phyloP scores from a whole-genome alignment of 2,113 vertebrate genomes.

The Aramus guarauna region DNA sequence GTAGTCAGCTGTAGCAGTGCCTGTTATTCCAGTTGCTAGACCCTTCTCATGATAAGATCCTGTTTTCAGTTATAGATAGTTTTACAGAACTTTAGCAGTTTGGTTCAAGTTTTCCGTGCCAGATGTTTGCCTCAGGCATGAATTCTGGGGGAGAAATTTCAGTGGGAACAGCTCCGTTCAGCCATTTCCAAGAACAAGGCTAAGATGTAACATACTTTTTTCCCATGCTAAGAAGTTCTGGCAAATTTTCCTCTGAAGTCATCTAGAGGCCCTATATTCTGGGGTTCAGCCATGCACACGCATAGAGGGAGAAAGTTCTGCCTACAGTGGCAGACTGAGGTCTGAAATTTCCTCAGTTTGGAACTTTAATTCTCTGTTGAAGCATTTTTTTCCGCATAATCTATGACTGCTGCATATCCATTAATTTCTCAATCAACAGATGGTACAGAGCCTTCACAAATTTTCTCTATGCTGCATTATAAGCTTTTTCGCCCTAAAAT shows the following conservation, averaged over 20 bases:
- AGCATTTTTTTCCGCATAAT: not conserved
- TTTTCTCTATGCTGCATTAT: not conserved
- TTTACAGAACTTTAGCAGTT: not conserved
- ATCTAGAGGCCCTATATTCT: not conserved
- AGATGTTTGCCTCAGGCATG: conserved; percentile 4
- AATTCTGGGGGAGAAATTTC: not conserved
- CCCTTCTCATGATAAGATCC: not conserved
- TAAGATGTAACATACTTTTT: not conserved
- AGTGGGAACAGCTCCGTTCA: not conserved
- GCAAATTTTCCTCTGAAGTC: not conserved
- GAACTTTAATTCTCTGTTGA: not conserved
- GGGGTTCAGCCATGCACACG: not conserved
- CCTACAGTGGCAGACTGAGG: not conserved
- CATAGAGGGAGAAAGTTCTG: not conserved
- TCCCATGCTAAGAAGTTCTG: not conserved
- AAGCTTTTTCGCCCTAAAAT: not conserved
- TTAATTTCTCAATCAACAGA: not conserved
- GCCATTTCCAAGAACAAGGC: not conserved
- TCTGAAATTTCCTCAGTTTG: not conserved
- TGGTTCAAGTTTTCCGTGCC: not conserved
- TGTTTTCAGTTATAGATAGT: not conserved
- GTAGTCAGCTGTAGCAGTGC: not conserved
- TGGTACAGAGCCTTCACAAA: not conserved
- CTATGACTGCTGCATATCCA: not conserved
- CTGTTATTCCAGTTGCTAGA: not conserved